Conservation (phyloP, 1,140 invertebrate species). For the Lamellibrachia luymesi region DNA sequence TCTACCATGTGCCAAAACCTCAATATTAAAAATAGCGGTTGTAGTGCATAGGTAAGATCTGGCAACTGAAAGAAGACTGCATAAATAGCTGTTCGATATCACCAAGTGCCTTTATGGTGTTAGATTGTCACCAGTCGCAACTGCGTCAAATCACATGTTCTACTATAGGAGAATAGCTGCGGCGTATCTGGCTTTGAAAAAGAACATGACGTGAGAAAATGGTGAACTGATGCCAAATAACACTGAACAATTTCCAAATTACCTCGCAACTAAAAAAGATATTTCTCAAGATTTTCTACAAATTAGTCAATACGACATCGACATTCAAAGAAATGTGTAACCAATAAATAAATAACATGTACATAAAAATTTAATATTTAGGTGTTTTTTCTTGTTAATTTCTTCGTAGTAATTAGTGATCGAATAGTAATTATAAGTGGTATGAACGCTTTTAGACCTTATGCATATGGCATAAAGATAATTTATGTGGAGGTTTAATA, state of each 20-base stretch:
- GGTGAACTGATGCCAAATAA: no score
- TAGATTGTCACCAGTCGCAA: not conserved
- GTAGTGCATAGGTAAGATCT: not conserved
- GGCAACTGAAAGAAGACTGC: not conserved
- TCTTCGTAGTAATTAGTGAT: not conserved
- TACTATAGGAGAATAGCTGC: no score
- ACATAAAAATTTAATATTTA: not conserved
- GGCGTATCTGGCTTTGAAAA: no score
- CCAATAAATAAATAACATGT: not conserved
- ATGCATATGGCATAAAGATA: not conserved
- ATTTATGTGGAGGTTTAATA: not conserved
- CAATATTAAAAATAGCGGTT: not conserved
- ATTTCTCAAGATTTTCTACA: not conserved
- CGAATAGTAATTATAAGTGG: not conserved
- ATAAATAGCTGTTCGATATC: not conserved
- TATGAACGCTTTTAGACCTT: not conserved
- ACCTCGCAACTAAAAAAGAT: not conserved
- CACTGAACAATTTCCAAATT: no score
- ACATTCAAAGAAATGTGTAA: not conserved
- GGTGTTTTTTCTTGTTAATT: not conserved
- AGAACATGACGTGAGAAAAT: no score
- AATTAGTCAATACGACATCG: no score
- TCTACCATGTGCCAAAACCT: not conserved
- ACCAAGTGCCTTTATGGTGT: not conserved
- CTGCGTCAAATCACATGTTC: not conserved